Evolutionary conservation across 2,113 vertebrate species (phyloP), one percentile per base, ranked within the genome.

Genomic region (Pseudopodoces humilis): DNA sequence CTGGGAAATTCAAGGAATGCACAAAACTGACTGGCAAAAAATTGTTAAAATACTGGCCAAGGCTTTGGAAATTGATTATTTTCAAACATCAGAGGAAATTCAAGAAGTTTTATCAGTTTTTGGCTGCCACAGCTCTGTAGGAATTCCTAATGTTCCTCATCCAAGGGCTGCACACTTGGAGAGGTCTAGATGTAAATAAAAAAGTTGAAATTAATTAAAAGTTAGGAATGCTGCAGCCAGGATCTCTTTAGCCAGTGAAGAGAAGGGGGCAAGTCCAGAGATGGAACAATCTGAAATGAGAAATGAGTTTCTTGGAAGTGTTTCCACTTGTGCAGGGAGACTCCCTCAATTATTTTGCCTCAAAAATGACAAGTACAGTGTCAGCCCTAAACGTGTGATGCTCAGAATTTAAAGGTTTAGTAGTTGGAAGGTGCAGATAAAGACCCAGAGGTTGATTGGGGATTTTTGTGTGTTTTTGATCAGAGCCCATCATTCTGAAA

Each of bases 261-360:
- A 59, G 68, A 44, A 90, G 16, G 16, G 23, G 35, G 1, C 14
- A 24, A 1, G 13, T 13, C 11, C 62, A 41, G 33, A 27, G 53
- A 9, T 3, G 11, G 44, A 39, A 39, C 4, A 13, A 27, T 28
- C 18, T 31, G 30, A 49, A 7, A n/a, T 44, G 0, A 65, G 44
- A 31, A 28, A 13, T 22, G 2, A 25, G 15, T 15, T 56, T 24
- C 2, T 25, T 49, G 30, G n/a, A 50, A 70, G 3, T 8, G 28
- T 25, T 85, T 47, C 23, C 13, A 17, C 33, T 27, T 10, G 9
- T 16, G 5, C 4, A 44, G 50, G n/a, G 43, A 30, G 16, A 6
- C 5, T 8, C 4, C 3, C 0, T 17, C 44, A 55, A 39, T 35
- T 17, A 39, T 86, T 83, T 44, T 1, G 10, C 6, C 6, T 15